Evolutionary conservation across 2,888 invertebrate species (phyloP).

Genomic region (Microchrysa polita): DNA sequence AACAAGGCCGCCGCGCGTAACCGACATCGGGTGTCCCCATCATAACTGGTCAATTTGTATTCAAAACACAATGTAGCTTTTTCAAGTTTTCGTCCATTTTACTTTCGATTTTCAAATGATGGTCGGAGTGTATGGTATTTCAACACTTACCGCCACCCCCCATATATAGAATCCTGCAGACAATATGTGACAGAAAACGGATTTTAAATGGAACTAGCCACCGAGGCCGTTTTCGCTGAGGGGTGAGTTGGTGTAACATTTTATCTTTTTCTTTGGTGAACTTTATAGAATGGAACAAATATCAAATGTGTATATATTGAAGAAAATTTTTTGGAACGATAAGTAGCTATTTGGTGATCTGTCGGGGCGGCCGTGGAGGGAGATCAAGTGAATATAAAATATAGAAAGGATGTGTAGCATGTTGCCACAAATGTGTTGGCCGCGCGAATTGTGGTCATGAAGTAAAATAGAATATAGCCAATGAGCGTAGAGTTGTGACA

Average conservation of each 20-base stretch:
- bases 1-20: conserved; percentile 26
- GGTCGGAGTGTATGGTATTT: conserved; percentile 8
- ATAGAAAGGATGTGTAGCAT: conserved; percentile 19
- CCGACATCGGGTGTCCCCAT: conserved; percentile 49
- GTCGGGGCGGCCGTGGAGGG: not conserved
- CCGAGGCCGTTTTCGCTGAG: not conserved
- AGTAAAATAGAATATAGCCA: not conserved
- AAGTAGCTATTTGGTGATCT: conserved; percentile 32
- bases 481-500: not conserved
- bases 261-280: conserved; percentile 30
- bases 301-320: not conserved
- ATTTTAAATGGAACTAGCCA: not conserved
- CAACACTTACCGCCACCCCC: not conserved
- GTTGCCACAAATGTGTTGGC: not conserved
- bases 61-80: conserved; percentile 51
- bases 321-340: conserved; percentile 39
- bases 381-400: not conserved
- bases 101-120: conserved; percentile 38
- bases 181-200: conserved; percentile 23
- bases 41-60: conserved; percentile 55
- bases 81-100: conserved; percentile 29
- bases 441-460: conserved; percentile 3
- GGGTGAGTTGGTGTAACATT: not conserved
- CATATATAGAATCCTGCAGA: conserved; percentile 1
- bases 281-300: conserved; percentile 5